phyloP scores from a whole-genome alignment of 2,113 vertebrate genomes.

The Cercopithecus mona region DNA sequence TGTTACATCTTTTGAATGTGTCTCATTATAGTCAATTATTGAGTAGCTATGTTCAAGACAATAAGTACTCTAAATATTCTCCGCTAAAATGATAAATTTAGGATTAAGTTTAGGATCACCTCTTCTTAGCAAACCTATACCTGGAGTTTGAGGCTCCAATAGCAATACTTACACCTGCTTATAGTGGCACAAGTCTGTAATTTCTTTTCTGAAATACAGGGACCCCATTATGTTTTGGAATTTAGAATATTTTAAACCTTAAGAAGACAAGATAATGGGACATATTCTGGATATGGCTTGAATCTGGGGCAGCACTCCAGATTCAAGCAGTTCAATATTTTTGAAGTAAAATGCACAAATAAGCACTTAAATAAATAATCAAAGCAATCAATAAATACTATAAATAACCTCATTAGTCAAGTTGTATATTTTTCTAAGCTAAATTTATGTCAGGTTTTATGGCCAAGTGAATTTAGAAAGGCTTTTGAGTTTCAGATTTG shows the following conservation, averaged over 20 bases:
- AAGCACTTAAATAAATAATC: neutral
- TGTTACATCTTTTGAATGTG: neutral
- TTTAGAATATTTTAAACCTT: neutral
- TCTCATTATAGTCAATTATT: neutral
- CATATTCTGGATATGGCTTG: neutral
- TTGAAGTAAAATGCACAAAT: neutral
- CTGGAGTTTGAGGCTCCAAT: neutral
- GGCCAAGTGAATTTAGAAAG: neutral
- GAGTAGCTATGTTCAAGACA: neutral
- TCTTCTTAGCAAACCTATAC: neutral
- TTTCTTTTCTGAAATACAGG: neutral
- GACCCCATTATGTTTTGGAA: too few species aligned
- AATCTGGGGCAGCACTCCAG: neutral
- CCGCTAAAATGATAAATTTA: neutral
- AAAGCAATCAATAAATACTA: neutral
- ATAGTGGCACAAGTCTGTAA: neutral
- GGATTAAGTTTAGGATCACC: neutral
- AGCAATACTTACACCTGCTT: neutral
- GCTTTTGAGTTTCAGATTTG: neutral
- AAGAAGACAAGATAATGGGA: neutral
- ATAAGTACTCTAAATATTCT: neutral
- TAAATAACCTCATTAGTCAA: neutral
- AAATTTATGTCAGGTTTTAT: neutral
- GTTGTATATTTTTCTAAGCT: neutral
- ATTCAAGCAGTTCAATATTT: neutral